Evolutionary conservation across 2,113 vertebrate species (phyloP).

Genomic region (Pterocles gutturalis): DNA sequence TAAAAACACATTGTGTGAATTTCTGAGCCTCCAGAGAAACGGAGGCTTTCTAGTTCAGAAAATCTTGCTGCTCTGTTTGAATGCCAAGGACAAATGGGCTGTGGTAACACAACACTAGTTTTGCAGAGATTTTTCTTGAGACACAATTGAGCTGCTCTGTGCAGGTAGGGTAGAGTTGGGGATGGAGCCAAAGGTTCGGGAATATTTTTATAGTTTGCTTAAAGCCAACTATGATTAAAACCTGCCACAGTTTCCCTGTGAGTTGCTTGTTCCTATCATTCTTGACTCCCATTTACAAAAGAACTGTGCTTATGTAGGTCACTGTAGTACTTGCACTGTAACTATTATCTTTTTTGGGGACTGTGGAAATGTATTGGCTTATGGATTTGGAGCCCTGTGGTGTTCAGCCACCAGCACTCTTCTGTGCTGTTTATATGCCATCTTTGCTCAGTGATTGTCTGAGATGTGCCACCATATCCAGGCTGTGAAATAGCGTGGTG

Average conservation of each 20-base stretch:
- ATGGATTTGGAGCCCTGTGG: background rate
- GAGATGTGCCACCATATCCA: background rate
- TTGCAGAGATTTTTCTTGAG: background rate
- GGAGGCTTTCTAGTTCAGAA: background rate
- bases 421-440: background rate
- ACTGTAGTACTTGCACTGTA: background rate
- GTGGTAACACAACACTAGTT: accelerated
- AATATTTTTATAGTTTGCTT: background rate
- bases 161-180: background rate
- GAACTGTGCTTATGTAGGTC: constrained; percentile 25
- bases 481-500: background rate
- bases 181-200: background rate
- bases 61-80: background rate
- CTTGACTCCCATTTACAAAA: background rate
- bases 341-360: background rate
- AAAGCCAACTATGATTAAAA: background rate
- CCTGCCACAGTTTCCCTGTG: background rate
- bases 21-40: background rate
- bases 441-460: background rate
- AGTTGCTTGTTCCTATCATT: constrained; percentile 9
- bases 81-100: background rate
- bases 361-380: background rate
- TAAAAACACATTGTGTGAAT: background rate
- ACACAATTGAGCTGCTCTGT: background rate
- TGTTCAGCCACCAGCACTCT: background rate